Evolutionary conservation across 2,888 invertebrate species (phyloP), one percentile per base, ranked within the genome.

Genomic region (Eupithecia subumbrata): DNA sequence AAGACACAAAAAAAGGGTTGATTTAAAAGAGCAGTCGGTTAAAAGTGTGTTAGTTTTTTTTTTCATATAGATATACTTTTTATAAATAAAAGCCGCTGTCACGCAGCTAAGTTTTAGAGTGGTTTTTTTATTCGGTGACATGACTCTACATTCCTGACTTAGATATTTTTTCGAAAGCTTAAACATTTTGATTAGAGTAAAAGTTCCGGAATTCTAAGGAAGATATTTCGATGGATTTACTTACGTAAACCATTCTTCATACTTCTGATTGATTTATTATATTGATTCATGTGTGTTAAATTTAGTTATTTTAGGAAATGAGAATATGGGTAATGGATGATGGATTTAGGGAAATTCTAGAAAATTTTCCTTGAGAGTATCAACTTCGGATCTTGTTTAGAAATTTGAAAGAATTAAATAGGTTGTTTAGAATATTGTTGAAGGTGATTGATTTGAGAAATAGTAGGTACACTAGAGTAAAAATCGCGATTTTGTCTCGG

Each of bases 301-400:
- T 64, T 56, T 60, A 60, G 67, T 73, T 71, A 71, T 67, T 76
- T 73, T 37, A 63, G 67, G 71, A 78, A 71, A 34, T 67, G 74
- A 52, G 71, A 73, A 71, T 60, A 71, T 30, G 67, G 70, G 69
- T 63, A 48, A 60, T 7, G 7, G 37, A 37, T 60, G 45, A 43
- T 60, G 45, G 37, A 75, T 72, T 72, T 75, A 73, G 71, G 66
- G 66, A 75, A 72, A 34, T 40, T 63, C 43, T 64, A 60, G 67
- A 43, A 67, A 52, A 3, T 25, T 64, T 22, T 56, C 52, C 52
- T 56, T 1, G 52, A 22, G 4, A 52, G 11, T 52, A n/a, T 8
- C 0, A n/a, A 52, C 52, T 52, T 2, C 9, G n/a, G 52, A 3
- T n/a, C n/a, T n/a, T 52, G 11, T 3, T 8, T 5, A 40, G 40